Evolutionary conservation across 37 sponge, comb jelly and placozoan genomes (phyloP).

Genomic region (Amphimedon queenslandica): DNA sequence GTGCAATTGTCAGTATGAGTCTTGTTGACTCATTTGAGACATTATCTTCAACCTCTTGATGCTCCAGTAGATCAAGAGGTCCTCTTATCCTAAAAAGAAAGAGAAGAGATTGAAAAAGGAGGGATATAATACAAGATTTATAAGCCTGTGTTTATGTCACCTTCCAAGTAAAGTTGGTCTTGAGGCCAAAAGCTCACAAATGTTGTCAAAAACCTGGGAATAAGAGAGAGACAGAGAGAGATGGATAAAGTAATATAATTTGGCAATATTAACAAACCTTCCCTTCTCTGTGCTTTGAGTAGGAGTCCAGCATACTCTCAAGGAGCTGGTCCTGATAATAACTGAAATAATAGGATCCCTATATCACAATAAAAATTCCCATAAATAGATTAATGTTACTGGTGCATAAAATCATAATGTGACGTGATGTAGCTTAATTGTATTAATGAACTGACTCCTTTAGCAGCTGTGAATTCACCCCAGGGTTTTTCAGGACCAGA

Average conservation of each 20-base stretch:
- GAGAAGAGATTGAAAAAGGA: not conserved
- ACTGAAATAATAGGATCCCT: slow-evolving; percentile 9
- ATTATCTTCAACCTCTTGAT: not conserved
- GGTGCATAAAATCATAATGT: not conserved
- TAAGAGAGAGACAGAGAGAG: not conserved
- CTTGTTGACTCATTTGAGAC: slow-evolving; percentile 66
- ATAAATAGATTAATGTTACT: no score
- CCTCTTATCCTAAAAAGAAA: not conserved
- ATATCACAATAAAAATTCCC: not conserved
- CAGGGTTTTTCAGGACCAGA: slow-evolving; percentile 20
- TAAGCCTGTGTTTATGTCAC: no score
- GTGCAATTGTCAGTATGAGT: slow-evolving; percentile 34
- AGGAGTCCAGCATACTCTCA: not conserved
- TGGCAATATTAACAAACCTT: not conserved
- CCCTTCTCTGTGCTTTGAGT: not conserved
- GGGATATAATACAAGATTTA: no score
- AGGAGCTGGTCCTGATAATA: not conserved
- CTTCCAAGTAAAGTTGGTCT: no score
- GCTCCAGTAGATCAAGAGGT: not conserved
- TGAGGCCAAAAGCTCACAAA: no score
- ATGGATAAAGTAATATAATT: not conserved
- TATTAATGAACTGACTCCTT: slow-evolving; percentile 9
- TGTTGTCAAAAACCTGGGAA: no score
- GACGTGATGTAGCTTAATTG: not conserved
- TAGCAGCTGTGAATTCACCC: slow-evolving; percentile 10